Percentiles rank a stretch among this genome's conserved stretches.
Evolutionary conservation across 2,797 vertebrate genomes (phyloP).

Genomic region (Vipera latastei): DNA sequence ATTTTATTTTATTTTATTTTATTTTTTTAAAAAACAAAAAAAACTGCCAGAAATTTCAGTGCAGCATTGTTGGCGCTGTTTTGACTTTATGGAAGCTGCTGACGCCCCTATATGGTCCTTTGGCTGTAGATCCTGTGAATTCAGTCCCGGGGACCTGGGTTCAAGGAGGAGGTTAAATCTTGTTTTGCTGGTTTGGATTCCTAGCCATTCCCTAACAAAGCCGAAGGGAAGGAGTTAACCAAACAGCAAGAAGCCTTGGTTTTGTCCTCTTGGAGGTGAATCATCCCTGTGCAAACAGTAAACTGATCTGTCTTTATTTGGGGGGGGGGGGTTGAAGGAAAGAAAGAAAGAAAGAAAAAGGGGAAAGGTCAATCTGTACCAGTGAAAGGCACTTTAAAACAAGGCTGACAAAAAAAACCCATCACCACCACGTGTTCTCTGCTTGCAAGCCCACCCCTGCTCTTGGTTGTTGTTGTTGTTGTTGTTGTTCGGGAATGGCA

Average conservation of each 20-base stretch:
- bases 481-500: fast-evolving
- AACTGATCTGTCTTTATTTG: not conserved
- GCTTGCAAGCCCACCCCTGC: not conserved
- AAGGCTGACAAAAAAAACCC: not conserved
- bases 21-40: not conserved
- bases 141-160: not conserved
- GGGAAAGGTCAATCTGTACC: not conserved
- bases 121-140: not conserved
- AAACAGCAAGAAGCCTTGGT: conserved; percentile 1
- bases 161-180: not conserved
- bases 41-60: not conserved
- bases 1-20: too few species aligned
- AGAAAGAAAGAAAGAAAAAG: not conserved
- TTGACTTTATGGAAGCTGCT: not conserved
- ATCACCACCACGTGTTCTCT: fast-evolving
- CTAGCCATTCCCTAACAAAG: not conserved
- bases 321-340: not conserved
- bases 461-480: not conserved
- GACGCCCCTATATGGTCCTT: not conserved
- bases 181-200: not conserved
- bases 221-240: conserved; percentile 44
- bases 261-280: conserved; percentile 53
- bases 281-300: conserved; percentile 52
- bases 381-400: not conserved
- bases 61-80: not conserved